These are phyloP conservation scores for Ceratina calcarata DNA, from an alignment of 1,140 invertebrate genomes.

Conservation along the genomic window DNA sequence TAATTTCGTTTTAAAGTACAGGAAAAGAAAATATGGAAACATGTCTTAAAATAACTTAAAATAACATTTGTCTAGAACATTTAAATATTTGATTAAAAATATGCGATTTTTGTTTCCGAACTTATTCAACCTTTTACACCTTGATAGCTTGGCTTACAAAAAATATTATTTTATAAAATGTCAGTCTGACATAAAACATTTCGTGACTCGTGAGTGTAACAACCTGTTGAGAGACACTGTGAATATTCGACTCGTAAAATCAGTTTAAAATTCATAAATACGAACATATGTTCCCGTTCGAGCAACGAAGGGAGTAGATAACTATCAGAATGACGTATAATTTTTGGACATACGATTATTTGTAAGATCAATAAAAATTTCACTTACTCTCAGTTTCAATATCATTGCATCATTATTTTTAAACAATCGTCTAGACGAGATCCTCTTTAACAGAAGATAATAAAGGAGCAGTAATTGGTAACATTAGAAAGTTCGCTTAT, in stretches of 20 bases:
- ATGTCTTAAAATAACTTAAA: no score
- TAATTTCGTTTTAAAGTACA: no score
- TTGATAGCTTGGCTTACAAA: no score
- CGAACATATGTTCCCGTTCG: slow-evolving; percentile 22
- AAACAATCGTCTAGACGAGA: neutral
- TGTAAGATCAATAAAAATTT: neutral
- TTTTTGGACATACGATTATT: slow-evolving; percentile 2
- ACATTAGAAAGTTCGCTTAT: no score
- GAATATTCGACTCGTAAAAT: neutral
- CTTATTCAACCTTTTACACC: no score
- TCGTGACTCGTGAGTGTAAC: no score
- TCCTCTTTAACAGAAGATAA: no score
- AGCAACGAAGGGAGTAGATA: neutral
- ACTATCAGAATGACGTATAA: slow-evolving; percentile 30
- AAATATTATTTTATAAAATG: neutral
- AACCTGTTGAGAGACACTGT: neutral
- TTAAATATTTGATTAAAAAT: no score
- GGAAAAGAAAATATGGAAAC: no score
- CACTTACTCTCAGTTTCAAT: slow-evolving; percentile 3
- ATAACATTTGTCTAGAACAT: no score
- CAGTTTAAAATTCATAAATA: slow-evolving; percentile 17
- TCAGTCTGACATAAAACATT: neutral
- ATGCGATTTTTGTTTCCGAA: no score
- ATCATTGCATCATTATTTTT: neutral
- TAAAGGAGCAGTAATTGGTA: no score